Base-by-base conservation (phyloP, 2,888 invertebrate species). In the Matsumyia berberina region DNA sequence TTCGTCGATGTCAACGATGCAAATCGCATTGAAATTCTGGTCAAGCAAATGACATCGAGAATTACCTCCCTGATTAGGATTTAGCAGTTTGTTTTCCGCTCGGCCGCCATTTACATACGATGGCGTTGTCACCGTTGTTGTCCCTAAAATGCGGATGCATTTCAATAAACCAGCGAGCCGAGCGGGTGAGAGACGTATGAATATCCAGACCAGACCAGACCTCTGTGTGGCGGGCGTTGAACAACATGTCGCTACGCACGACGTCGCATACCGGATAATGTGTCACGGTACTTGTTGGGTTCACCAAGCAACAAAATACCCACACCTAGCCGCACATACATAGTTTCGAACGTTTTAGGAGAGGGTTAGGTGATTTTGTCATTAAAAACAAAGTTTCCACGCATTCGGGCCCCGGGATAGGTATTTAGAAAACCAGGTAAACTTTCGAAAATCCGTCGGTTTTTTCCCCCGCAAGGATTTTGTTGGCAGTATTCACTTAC, bases 11-110 rank as follows among this genome's bases (percentile, higher is more conserved):
- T 80, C 85, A 85, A 76, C 85, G 80, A 85, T 74, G 85, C 85
- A 85, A 85, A 85, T 85, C 85, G 85, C 66, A 85, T 80, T 80
- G 85, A 85, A 85, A 85, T 79, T 85, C 80, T 85, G 85, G 85
- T 85, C 66, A 80, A 67, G 85, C 85, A 80, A 85, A 85, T 85
- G 80, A 85, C 85, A 80, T 85, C 85, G 85, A 80, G 80, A 85
- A 85, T 85, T 85, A 74, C 85, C 85, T 85, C 85, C 66, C 80
- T 80, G 85, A 85, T 85, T 85, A 85, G 85, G 85, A 85, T 85
- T 85, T 85, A 85, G 85, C 69, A 67, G 85, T 85, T 85, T 85
- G 85, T 85, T 85, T 85, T 85, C 64, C 80, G 85, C 85, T 70
- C 24, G 80, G 70, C 64, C 74, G 74, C 85, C 74, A 46, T 70